Evolutionary conservation across 2,113 vertebrate species (phyloP).

Genomic region (Connochaetes taurinus): DNA sequence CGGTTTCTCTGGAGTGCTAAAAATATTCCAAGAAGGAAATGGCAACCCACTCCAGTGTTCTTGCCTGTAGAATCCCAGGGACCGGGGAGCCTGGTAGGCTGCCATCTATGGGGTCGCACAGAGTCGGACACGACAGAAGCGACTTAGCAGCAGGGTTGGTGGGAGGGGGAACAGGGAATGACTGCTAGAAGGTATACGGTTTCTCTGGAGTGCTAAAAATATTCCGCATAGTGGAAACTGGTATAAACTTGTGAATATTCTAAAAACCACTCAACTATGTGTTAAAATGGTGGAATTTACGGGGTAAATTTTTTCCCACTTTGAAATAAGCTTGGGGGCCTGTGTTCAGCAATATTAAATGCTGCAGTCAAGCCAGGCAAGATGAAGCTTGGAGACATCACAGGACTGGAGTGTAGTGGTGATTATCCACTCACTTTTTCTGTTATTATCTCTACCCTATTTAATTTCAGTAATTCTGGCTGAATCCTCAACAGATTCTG

Average conservation of each 20-base stretch:
- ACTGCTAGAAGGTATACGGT: neutral
- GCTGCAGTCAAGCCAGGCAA: neutral
- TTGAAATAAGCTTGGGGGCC: neutral
- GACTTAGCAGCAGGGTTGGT: neutral
- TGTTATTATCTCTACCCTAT: neutral
- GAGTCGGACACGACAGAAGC: too few relatives aligned
- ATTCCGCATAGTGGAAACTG: neutral
- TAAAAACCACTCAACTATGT: neutral
- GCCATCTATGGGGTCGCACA: too few relatives aligned
- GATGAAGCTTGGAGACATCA: neutral
- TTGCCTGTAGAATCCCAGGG: too few relatives aligned
- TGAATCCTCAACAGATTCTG: neutral
- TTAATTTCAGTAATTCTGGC: neutral
- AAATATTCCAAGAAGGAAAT: too few relatives aligned
- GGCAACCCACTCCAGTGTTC: too few relatives aligned
- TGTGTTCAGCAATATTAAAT: neutral
- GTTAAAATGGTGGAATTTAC: neutral
- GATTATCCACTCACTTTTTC: neutral
- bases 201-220: neutral
- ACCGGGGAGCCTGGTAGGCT: too few relatives aligned
- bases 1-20: too few relatives aligned
- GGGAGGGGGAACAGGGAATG: neutral
- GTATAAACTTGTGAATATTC: neutral
- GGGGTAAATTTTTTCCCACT: neutral
- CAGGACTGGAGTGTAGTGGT: rapidly evolving